phyloP scores from a whole-genome alignment of 2,797 vertebrate species.

The Knipowitschia caucasica region DNA sequence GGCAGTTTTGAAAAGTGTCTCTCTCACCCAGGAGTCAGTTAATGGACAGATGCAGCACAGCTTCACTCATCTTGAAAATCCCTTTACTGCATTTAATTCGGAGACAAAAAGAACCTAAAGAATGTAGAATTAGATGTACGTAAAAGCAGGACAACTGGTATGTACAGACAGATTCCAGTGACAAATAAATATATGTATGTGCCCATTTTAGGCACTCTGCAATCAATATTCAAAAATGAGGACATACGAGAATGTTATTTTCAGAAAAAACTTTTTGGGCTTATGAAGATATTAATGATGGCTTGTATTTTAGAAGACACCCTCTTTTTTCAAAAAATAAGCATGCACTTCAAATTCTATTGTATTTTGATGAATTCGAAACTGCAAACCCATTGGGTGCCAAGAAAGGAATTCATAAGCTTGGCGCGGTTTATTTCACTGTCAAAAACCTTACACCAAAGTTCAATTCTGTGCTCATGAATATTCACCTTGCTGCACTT shows the following conservation, averaged over 20 bases:
- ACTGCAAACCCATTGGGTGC: constrained; percentile 13
- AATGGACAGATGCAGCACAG: background rate
- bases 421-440: constrained; percentile 20
- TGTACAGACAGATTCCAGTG: constrained; percentile 8
- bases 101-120: background rate
- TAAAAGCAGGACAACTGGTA: too few relatives aligned
- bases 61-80: background rate
- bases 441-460: constrained; percentile 9
- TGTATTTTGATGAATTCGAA: constrained; percentile 13
- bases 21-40: background rate
- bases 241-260: constrained; percentile 10
- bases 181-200: constrained; percentile 18
- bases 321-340: constrained; percentile 24
- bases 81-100: background rate
- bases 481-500: constrained; percentile 22
- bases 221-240: constrained; percentile 15
- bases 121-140: too few relatives aligned
- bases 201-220: constrained; percentile 2
- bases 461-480: constrained; percentile 8
- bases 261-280: constrained; percentile 10
- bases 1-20: background rate
- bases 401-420: constrained; percentile 17
- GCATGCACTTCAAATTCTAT: constrained; percentile 26
- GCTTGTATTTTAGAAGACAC: background rate
- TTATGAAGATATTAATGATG: too few relatives aligned